These are phyloP conservation scores for Lutjanus campechanus DNA, from an alignment of 2,797 vertebrate genomes.

Conservation along the genomic window DNA sequence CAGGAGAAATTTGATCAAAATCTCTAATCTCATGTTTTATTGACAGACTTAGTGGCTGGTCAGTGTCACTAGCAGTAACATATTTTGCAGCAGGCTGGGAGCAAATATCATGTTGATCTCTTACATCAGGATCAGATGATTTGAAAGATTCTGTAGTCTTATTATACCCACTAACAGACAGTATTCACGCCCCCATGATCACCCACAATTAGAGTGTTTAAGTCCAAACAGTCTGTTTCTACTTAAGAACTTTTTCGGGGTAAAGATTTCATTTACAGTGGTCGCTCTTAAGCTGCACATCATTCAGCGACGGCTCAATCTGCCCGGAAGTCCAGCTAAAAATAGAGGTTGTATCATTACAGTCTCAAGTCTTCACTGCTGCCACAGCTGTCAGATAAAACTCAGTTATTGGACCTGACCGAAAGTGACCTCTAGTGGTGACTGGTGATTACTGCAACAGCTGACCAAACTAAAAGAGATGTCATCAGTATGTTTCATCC, in stretches of 20 bases:
- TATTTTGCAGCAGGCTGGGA: not conserved
- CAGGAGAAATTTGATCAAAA: not conserved
- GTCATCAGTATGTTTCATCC: not conserved
- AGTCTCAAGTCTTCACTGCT: constrained; percentile 10
- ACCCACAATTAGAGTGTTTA: constrained; percentile 6
- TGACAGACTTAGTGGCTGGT: not conserved
- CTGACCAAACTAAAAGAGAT: not conserved
- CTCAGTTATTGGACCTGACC: not conserved
- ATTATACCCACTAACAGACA: not conserved
- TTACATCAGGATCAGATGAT: not conserved
- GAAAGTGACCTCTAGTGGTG: constrained; percentile 51
- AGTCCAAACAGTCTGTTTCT: constrained; percentile 16
- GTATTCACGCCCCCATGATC: not conserved
- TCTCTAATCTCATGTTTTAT: not conserved
- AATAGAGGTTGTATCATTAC: constrained; percentile 31
- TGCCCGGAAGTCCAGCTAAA: constrained; percentile 25
- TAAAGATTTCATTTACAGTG: constrained; percentile 33
- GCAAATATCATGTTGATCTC: not conserved
- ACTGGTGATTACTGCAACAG: constrained; percentile 9
- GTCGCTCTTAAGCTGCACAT: constrained; percentile 33
- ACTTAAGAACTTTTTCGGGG: constrained; percentile 18
- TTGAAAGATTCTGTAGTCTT: not conserved
- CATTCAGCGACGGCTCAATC: constrained; percentile 23
- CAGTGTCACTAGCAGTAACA: not conserved
- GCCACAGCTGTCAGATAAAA: constrained; percentile 31